Percentiles rank a stretch among this genome's conserved stretches.
Conservation (phyloP, 2,888 invertebrate species). For the Creontiades dilutus region DNA sequence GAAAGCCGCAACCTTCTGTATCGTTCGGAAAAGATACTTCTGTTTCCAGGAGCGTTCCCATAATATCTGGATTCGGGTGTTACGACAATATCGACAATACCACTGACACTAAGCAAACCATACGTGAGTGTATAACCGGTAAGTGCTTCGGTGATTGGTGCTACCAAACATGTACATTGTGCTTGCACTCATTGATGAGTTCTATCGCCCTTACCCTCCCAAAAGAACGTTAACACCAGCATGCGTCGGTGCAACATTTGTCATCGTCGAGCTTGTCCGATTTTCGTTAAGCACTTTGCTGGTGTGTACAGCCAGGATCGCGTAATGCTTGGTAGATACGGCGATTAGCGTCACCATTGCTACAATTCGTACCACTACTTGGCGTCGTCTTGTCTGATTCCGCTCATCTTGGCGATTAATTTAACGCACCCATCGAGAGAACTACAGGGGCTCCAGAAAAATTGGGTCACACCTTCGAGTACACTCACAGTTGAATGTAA, state of each 20-base stretch:
- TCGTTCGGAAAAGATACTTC: no score
- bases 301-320: constrained; percentile 69
- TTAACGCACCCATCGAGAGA: neutral
- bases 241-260: constrained; percentile 81
- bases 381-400: neutral
- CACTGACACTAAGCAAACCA: neutral
- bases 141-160: neutral
- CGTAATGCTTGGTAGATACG: constrained; percentile 70
- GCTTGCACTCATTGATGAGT: constrained; percentile 48
- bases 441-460: neutral
- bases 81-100: no score
- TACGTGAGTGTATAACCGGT: neutral
- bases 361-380: neutral
- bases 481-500: constrained; percentile 52
- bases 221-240: constrained; percentile 87
- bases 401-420: neutral
- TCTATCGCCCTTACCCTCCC: constrained; percentile 84
- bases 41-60: neutral
- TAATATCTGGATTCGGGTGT: no score
- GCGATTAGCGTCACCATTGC: constrained; percentile 71
- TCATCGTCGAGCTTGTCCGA: constrained; percentile 79
- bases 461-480: neutral
- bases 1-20: no score
- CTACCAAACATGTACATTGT: neutral
- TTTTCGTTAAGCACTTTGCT: constrained; percentile 63